Evolutionary conservation across 2,888 invertebrate species (phyloP).

Genomic region (Chloromyia formosa): DNA sequence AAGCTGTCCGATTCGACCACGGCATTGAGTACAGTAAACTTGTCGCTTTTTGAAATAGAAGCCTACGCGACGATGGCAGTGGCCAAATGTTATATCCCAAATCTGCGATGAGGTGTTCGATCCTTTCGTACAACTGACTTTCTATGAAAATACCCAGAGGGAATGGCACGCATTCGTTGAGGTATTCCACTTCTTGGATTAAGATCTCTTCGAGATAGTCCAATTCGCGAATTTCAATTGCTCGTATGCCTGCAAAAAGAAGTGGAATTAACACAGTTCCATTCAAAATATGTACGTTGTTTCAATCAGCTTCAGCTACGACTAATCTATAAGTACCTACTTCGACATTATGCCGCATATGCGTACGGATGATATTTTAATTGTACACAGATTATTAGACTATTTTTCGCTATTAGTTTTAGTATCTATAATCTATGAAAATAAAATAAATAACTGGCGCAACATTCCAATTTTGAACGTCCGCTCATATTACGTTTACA

Average conservation of each 20-base stretch:
- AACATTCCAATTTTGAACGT: too few relatives aligned
- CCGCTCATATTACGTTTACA: too few relatives aligned
- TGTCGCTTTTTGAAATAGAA: slow-evolving; percentile 60
- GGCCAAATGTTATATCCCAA: slow-evolving; percentile 63
- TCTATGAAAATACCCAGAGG: slow-evolving; percentile 62
- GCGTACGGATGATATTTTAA: too few relatives aligned
- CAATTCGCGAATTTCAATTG: slow-evolving; percentile 56
- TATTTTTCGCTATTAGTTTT: too few relatives aligned
- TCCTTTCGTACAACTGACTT: slow-evolving; percentile 56
- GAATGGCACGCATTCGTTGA: slow-evolving; percentile 61
- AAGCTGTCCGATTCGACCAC: slow-evolving; percentile 61
- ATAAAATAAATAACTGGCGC: too few relatives aligned
- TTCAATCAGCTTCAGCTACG: too few relatives aligned
- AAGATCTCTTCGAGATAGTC: slow-evolving; percentile 59
- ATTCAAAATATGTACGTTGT: too few relatives aligned
- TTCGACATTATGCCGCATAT: too few relatives aligned
- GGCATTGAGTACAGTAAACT: slow-evolving; percentile 63
- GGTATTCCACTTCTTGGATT: slow-evolving; percentile 61
- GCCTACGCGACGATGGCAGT: slow-evolving; percentile 56
- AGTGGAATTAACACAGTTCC: too few relatives aligned
- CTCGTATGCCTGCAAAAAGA: slow-evolving; percentile 57
- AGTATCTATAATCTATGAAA: too few relatives aligned
- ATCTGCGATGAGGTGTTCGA: slow-evolving; percentile 58
- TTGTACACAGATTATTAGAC: too few relatives aligned
- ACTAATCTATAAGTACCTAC: too few relatives aligned